Evolutionary conservation across 1,140 invertebrate species (phyloP).

Genomic region (Drosophila kepulauana): DNA sequence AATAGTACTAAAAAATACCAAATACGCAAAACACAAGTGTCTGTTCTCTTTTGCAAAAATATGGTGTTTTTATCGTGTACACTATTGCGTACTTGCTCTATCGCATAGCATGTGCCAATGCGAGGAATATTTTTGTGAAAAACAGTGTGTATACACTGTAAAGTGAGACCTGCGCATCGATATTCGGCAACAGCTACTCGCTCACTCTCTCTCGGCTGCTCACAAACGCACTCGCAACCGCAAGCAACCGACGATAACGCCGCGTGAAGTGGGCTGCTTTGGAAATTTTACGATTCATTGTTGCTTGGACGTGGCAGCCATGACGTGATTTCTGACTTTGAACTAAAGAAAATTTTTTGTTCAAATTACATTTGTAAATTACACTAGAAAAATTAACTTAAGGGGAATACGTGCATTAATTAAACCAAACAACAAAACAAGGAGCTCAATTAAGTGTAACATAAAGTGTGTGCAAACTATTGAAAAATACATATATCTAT

Average conservation of each 20-base stretch:
- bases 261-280: conserved; percentile 51
- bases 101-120: not conserved
- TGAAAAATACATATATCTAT: conserved; percentile 46
- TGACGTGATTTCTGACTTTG: conserved; percentile 84
- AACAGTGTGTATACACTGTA: conserved; percentile 55
- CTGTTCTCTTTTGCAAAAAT: conserved; percentile 31
- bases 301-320: conserved; percentile 85
- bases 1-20: conserved; percentile 37
- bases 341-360: conserved; percentile 74
- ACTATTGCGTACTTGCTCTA: conserved; percentile 36
- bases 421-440: conserved; percentile 42
- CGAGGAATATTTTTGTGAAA: conserved; percentile 12
- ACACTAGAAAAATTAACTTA: conserved; percentile 61
- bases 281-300: conserved; percentile 80
- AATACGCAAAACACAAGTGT: conserved; percentile 9
- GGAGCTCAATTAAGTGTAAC: conserved; percentile 72
- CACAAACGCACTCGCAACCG: conserved; percentile 62
- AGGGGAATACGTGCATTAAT: conserved; percentile 79
- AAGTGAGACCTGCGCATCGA: conserved; percentile 13
- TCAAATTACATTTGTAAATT: conserved; percentile 73
- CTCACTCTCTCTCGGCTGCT: conserved; percentile 41
- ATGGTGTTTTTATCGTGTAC: not conserved
- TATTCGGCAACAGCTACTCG: conserved; percentile 28
- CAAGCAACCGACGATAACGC: conserved; percentile 51
- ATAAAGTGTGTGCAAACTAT: conserved; percentile 65